Conservation (phyloP, 2,888 invertebrate species). For the Helicoverpa assulta region DNA sequence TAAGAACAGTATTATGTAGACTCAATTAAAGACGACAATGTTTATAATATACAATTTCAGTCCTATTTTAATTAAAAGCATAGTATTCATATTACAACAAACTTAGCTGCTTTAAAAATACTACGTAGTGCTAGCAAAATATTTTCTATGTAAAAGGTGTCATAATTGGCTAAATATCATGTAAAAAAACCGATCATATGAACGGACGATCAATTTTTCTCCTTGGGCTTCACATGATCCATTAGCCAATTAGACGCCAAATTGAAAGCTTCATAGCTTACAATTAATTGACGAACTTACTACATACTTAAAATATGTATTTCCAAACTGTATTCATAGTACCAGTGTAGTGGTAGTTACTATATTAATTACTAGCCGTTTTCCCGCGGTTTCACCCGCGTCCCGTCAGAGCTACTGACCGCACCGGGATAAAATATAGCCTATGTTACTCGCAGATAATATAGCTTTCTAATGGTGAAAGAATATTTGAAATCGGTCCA, state of each 20-base stretch:
- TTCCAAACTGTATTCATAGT: constrained; percentile 27
- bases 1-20: not conserved
- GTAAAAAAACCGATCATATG: not conserved
- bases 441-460: too few species aligned
- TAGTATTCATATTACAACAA: constrained; percentile 6
- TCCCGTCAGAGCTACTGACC: too few species aligned
- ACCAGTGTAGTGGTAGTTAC: constrained; percentile 9
- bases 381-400: too few species aligned
- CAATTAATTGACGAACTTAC: constrained; percentile 11
- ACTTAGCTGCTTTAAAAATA: constrained; percentile 13
- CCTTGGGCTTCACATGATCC: not conserved
- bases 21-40: constrained; percentile 14
- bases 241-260: constrained; percentile 21
- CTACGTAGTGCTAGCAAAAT: constrained; percentile 8
- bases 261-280: constrained; percentile 36
- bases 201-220: not conserved
- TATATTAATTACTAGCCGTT: too few species aligned
- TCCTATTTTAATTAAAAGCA: constrained; percentile 21
- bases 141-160: constrained; percentile 10
- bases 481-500: too few species aligned
- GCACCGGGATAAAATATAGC: too few species aligned
- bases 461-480: too few species aligned
- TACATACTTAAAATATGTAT: constrained; percentile 24
- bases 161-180: not conserved
- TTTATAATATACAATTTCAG: not conserved